Evolutionary conservation across 1,140 invertebrate species (phyloP).

Genomic region (Tenebrio molitor): DNA sequence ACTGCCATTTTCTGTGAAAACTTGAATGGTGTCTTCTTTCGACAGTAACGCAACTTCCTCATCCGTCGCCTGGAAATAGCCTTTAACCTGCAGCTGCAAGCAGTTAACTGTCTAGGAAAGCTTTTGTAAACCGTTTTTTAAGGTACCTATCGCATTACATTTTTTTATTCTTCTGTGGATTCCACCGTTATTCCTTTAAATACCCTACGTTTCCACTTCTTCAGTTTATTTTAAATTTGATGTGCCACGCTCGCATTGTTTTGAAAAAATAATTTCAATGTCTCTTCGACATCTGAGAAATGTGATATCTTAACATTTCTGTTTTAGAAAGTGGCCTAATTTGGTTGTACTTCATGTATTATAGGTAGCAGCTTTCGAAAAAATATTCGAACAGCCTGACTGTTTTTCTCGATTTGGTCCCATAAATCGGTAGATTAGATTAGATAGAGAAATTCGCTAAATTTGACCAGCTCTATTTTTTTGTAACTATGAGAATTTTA

Average conservation of each 20-base stretch:
- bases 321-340: constrained; percentile 26
- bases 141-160: constrained; percentile 61
- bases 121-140: constrained; percentile 55
- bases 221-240: constrained; percentile 54
- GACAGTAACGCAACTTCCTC: constrained; percentile 55
- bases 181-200: constrained; percentile 44
- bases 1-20: constrained; percentile 63
- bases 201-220: constrained; percentile 56
- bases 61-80: constrained; percentile 52
- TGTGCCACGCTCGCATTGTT: constrained; percentile 55
- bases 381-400: background rate
- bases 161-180: constrained; percentile 58
- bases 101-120: constrained; percentile 52
- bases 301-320: background rate
- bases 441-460: no score
- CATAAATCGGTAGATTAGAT: no score
- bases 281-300: constrained; percentile 57
- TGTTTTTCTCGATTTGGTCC: constrained; percentile 30
- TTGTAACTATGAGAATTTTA: no score
- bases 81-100: constrained; percentile 57
- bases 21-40: constrained; percentile 54
- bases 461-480: no score
- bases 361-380: constrained; percentile 19
- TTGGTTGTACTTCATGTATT: constrained; percentile 23
- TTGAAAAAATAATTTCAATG: constrained; percentile 57